A percentile compares a stretch with the other conserved stretches of the same genome.
These are phyloP conservation scores for Elanoides forficatus DNA, from an alignment of 2,113 vertebrate genomes.

Conservation along the genomic window DNA sequence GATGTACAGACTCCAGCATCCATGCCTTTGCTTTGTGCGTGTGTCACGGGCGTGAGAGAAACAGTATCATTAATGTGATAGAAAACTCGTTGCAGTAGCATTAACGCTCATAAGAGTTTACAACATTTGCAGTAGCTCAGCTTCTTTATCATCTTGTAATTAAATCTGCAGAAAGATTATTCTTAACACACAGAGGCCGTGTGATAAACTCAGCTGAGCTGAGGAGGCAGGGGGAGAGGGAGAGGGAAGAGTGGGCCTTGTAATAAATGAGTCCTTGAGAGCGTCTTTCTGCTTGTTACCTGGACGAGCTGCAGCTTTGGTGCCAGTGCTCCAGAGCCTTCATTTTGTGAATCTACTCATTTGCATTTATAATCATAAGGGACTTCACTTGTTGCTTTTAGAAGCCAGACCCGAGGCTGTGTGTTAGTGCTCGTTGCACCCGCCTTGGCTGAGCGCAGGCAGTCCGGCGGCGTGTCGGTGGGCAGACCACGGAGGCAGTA, in stretches of 20 bases:
- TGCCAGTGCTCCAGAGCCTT: background rate
- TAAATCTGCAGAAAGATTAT: background rate
- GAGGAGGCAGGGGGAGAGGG: background rate
- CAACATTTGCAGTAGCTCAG: background rate
- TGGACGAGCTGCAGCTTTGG: background rate
- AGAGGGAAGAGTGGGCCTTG: too few relatives aligned
- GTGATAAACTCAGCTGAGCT: background rate
- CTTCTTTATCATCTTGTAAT: background rate
- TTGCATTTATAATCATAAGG: background rate
- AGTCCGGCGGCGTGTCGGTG: fast-evolving
- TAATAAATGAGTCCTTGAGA: background rate
- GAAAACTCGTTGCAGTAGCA: background rate
- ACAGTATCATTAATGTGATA: background rate
- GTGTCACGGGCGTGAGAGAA: fast-evolving
- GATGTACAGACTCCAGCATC: background rate
- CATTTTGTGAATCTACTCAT: background rate
- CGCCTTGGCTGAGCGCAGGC: fast-evolving
- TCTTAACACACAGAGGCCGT: background rate
- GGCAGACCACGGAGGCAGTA: fast-evolving
- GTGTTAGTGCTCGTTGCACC: background rate
- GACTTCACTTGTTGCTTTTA: background rate
- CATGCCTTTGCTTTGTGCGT: background rate
- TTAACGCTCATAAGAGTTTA: background rate
- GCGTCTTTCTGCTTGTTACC: background rate
- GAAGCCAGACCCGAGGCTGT: background rate